Evolutionary conservation across 2,888 invertebrate genomes (phyloP).

Genomic region (Rhamnusium bicolor): DNA sequence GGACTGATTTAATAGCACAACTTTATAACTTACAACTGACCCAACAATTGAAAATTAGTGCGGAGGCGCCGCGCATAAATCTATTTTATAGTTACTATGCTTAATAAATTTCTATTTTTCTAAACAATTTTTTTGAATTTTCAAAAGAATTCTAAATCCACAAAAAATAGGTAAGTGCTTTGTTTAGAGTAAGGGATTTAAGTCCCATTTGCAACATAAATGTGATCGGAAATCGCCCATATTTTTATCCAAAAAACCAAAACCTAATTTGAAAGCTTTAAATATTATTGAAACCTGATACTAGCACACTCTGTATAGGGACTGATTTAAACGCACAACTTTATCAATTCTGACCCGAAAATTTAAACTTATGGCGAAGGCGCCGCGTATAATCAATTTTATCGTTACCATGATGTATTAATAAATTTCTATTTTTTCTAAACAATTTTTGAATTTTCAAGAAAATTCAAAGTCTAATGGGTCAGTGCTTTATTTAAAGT

Average conservation of each 20-base stretch:
- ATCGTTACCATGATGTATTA: slow-evolving; percentile 8
- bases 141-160: too few species aligned
- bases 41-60: slow-evolving; percentile 7
- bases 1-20: neutral
- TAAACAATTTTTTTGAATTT: too few species aligned
- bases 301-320: neutral
- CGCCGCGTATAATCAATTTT: slow-evolving; percentile 16
- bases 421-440: slow-evolving; percentile 7
- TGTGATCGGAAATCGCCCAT: too few species aligned
- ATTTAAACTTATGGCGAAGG: slow-evolving; percentile 13
- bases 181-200: too few species aligned
- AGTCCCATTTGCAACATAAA: too few species aligned
- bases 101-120: slow-evolving; percentile 12
- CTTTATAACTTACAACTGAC: neutral
- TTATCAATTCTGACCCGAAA: neutral
- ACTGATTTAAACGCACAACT: neutral
- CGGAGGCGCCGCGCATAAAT: slow-evolving; percentile 15
- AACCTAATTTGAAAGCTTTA: too few species aligned
- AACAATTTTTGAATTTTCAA: too few species aligned
- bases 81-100: slow-evolving; percentile 8
- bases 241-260: too few species aligned
- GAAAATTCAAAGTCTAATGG: too few species aligned
- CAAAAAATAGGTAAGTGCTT: too few species aligned
- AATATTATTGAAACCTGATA: too few species aligned
- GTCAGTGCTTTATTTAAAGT: too few species aligned